phyloP scores from a whole-genome alignment of 2,113 vertebrate species.

The Caracal caracal region DNA sequence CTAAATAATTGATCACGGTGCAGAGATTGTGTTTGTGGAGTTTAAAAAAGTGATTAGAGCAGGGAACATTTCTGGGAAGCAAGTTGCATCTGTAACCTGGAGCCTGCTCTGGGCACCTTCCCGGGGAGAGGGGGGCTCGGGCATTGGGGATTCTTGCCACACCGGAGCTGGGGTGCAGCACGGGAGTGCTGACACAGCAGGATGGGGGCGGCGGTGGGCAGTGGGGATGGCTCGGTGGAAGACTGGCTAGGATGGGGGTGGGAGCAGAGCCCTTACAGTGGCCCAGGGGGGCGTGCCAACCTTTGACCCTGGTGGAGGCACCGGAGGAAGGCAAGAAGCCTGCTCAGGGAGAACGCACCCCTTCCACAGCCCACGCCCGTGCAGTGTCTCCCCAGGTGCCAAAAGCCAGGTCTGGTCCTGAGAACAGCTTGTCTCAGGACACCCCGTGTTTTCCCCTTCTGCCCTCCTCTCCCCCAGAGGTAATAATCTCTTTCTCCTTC shows the following conservation, averaged over 20 bases:
- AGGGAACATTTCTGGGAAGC: slow-evolving; percentile 82
- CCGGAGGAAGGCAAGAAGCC: neutral
- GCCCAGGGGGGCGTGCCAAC: neutral
- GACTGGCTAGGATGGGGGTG: too few relatives aligned
- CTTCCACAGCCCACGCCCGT: rapidly evolving
- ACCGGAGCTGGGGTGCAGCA: rapidly evolving
- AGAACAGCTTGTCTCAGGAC: neutral
- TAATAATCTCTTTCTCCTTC: neutral
- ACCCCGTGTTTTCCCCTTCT: neutral
- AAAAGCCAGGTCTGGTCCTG: neutral
- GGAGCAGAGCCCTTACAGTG: neutral
- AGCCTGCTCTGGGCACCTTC: neutral
- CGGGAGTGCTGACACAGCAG: neutral
- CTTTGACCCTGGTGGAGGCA: neutral
- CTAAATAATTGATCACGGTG: slow-evolving; percentile 89
- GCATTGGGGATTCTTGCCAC: slow-evolving; percentile 3
- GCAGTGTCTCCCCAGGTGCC: rapidly evolving
- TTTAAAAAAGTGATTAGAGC: slow-evolving; percentile 87
- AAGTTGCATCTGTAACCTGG: slow-evolving; percentile 82
- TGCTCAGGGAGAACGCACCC: neutral
- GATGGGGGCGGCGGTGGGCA: rapidly evolving
- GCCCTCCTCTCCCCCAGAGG: neutral
- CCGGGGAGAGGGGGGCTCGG: neutral
- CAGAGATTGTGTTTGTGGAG: slow-evolving; percentile 89
- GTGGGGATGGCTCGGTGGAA: neutral